phyloP scores from a whole-genome alignment of 1,140 invertebrate genomes.

The Teleogryllus occipitalis region DNA sequence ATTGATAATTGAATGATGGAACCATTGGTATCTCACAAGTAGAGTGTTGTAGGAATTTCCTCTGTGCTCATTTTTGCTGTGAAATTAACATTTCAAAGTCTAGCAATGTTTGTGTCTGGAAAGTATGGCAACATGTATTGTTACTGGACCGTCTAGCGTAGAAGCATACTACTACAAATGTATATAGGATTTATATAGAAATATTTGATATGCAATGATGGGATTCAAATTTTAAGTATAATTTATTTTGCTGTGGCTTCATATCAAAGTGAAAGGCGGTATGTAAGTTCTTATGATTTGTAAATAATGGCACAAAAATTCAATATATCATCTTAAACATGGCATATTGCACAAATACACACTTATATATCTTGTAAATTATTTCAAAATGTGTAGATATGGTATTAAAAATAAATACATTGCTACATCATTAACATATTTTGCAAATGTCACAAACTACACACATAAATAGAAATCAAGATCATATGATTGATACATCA shows the following conservation, averaged over 20 bases:
- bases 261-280: background rate
- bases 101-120: background rate
- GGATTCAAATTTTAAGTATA: background rate
- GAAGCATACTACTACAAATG: background rate
- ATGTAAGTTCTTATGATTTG: background rate
- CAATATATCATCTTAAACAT: background rate
- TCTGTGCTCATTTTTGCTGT: background rate
- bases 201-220: slow-evolving; percentile 1
- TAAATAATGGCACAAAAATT: slow-evolving; percentile 1
- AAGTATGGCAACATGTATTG: background rate
- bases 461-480: background rate
- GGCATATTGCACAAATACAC: background rate
- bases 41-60: background rate
- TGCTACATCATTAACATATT: background rate
- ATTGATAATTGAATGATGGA: no score
- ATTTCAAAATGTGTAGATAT: slow-evolving; percentile 2
- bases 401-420: slow-evolving; percentile 1
- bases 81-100: background rate
- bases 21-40: no score
- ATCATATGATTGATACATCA: background rate
- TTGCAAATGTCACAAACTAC: background rate
- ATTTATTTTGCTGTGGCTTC: background rate
- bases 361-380: background rate
- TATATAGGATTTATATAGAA: background rate
- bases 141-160: background rate